Base-by-base conservation (phyloP, 2,113 vertebrate species). In the Galeopterus variegatus region DNA sequence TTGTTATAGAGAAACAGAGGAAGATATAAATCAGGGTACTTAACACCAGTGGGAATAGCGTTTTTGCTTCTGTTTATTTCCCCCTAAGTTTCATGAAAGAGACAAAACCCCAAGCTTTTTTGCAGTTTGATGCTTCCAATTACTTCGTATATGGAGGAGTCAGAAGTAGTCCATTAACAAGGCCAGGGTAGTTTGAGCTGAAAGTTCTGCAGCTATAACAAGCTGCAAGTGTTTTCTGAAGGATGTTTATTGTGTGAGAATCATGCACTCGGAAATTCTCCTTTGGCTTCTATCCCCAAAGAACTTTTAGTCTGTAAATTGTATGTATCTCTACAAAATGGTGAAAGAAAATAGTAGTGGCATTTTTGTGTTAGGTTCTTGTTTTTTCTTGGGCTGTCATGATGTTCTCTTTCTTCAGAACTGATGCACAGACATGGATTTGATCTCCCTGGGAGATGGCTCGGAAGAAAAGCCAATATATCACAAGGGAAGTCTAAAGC, bases 21-120 rank as follows among this genome's bases (percentile, higher is more conserved):
- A 89, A 85, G 19, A n/a, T 90, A 89, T 64, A 14, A 84, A 58
- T 70, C 17, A 33, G 62, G 93, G 58, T 62, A 31, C 88, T 97
- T 94, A 83, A 80, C 73, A 54, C 33, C 93, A 93, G 83, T 65
- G 93, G 93, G 5, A 96, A 73, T 3, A 73, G 54, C n/a, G 23
- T 93, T 96, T 84, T 65, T 24, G 8, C 9, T 60, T 54, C 18
- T 8, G 4, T 14, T 28, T 48, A 19, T 17, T 80, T 56, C 6
- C 15, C 26, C 19, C 9, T 62, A 5, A 17, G 86, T 48, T 48
- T 88, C 52, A 82, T 14, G 86, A 96, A 84, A 69, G 67, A 87
- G 60, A 83, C 56, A 2, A 93, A 81, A 86, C 88, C 82, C 67
- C 67, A 82, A 50, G 95, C 54, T 91, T 89, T 91, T 93, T 23